Evolutionary conservation across 1,140 invertebrate species (phyloP).

Genomic region (Hycleus phaleratus): DNA sequence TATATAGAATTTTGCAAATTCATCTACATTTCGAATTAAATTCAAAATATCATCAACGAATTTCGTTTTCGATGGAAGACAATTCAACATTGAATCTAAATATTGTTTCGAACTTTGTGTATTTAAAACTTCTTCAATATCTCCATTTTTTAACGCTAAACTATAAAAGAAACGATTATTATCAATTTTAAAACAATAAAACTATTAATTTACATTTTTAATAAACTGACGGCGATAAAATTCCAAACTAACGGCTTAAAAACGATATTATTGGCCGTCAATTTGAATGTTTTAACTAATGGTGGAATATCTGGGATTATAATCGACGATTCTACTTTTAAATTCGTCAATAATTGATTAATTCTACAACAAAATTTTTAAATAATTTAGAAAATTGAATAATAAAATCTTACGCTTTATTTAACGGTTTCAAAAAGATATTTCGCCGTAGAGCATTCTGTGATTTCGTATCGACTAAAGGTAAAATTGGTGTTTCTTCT

Average conservation of each 20-base stretch:
- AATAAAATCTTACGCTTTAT: slow-evolving; percentile 40
- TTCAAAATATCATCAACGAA: neutral
- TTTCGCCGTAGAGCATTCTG: slow-evolving; percentile 48
- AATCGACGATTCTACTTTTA: slow-evolving; percentile 12
- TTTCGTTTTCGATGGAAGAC: neutral
- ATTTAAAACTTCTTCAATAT: neutral
- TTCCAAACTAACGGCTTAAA: slow-evolving; percentile 51
- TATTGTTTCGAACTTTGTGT: neutral
- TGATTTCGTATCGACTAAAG: slow-evolving; percentile 48
- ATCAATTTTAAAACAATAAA: neutral
- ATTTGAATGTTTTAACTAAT: slow-evolving; percentile 50
- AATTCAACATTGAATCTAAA: neutral
- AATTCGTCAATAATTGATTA: slow-evolving; percentile 19
- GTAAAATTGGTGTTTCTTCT: slow-evolving; percentile 37
- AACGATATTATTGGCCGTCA: slow-evolving; percentile 51
- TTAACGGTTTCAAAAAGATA: slow-evolving; percentile 49
- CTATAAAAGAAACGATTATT: no score
- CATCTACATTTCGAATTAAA: no score
- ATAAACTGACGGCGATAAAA: slow-evolving; percentile 46
- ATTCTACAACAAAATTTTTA: slow-evolving; percentile 20
- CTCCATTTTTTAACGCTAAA: neutral
- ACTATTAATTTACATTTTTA: slow-evolving; percentile 39
- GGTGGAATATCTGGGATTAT: slow-evolving; percentile 41
- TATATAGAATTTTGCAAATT: no score
- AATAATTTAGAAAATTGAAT: neutral